Evolutionary conservation across 2,113 vertebrate species (phyloP).

Genomic region (Theristicus caerulescens): DNA sequence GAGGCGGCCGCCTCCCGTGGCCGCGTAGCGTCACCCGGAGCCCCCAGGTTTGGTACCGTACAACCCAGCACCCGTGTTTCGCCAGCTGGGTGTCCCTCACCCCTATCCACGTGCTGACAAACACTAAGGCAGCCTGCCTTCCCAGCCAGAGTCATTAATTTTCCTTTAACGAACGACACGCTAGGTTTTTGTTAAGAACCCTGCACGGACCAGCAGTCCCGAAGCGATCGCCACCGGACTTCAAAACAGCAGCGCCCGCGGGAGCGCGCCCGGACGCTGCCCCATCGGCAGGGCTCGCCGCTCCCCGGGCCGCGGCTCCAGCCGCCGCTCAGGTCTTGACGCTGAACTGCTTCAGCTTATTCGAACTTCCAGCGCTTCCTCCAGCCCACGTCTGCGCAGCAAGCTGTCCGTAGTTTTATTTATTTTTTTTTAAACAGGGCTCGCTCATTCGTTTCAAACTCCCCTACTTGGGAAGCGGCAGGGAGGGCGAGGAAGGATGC

Average conservation of each 20-base stretch:
- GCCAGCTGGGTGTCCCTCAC: rapidly evolving
- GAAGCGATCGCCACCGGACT: rapidly evolving
- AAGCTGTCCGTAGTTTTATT: background rate
- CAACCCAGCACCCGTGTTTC: rapidly evolving
- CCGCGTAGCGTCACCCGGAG: too few relatives aligned
- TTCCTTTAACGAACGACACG: background rate
- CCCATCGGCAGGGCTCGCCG: rapidly evolving
- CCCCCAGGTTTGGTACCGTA: rapidly evolving
- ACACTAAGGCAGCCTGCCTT: background rate
- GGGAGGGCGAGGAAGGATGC: background rate
- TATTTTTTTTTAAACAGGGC: background rate
- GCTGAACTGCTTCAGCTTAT: rapidly evolving
- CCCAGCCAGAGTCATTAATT: background rate
- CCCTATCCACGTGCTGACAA: background rate
- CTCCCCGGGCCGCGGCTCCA: too few relatives aligned
- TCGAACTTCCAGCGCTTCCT: background rate
- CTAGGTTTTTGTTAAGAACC: background rate
- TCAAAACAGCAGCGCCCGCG: rapidly evolving
- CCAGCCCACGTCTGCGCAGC: background rate
- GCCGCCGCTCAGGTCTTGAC: background rate
- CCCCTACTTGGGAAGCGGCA: background rate
- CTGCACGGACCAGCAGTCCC: background rate
- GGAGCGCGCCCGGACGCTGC: rapidly evolving
- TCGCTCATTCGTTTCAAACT: background rate
- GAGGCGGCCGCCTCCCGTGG: rapidly evolving